These are phyloP conservation scores for Sylvilagus floridanus DNA, from an alignment of 2,797 vertebrate species.

Conservation along the genomic window DNA sequence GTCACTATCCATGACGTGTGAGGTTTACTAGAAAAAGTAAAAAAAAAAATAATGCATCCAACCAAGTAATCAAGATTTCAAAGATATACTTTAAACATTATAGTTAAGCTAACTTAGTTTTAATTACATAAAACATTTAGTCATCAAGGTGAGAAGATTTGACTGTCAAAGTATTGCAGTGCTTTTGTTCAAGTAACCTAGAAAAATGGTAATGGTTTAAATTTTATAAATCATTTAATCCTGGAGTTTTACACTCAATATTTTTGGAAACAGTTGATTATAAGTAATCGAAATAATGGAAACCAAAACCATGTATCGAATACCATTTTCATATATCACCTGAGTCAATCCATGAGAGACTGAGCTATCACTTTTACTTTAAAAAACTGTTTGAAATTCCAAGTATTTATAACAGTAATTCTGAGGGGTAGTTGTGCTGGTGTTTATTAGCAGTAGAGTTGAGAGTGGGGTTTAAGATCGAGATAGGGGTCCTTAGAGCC, in stretches of 20 bases:
- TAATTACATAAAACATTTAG: neutral
- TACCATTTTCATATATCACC: neutral
- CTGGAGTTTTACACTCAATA: too few species aligned
- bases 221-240: too few species aligned
- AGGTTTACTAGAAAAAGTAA: neutral
- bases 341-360: neutral
- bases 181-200: too few species aligned
- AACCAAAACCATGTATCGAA: neutral
- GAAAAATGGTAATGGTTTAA: too few species aligned
- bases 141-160: too few species aligned
- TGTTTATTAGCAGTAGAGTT: neutral
- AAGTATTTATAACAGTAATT: neutral
- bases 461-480: neutral
- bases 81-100: neutral
- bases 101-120: neutral
- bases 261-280: too few species aligned
- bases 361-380: neutral
- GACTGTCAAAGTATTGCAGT: too few species aligned
- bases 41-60: neutral
- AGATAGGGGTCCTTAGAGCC: neutral
- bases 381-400: neutral
- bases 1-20: neutral
- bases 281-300: too few species aligned
- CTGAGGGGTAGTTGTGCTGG: neutral
- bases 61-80: neutral